Percentiles rank a stretch among this genome's conserved stretches.
phyloP scores from a whole-genome alignment of 2,113 vertebrate genomes.

The Neolamprologus modestus region DNA sequence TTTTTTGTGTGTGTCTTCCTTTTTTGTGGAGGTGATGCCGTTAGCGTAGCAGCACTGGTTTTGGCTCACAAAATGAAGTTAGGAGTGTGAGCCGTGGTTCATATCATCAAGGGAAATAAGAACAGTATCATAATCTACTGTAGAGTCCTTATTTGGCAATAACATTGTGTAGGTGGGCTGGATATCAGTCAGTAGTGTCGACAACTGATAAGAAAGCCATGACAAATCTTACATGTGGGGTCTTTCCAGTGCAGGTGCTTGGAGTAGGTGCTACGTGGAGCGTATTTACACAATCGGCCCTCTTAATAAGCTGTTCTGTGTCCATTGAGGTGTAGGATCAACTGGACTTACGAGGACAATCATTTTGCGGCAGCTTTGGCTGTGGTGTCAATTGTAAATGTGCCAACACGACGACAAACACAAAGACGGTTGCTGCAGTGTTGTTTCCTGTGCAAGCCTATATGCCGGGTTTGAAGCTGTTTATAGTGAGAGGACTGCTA shows the following conservation, averaged over 20 bases:
- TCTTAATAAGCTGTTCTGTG: neutral
- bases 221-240: neutral
- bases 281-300: neutral
- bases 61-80: neutral
- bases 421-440: neutral
- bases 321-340: neutral
- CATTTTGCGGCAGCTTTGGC: neutral
- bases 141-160: neutral
- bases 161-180: neutral
- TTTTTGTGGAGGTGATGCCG: neutral
- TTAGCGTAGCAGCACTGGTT: neutral
- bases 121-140: neutral
- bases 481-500: neutral
- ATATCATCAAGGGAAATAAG: slow-evolving; percentile 26
- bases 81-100: neutral
- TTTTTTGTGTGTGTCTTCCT: neutral
- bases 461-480: neutral
- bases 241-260: neutral
- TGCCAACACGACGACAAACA: neutral
- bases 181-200: neutral
- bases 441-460: neutral
- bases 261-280: neutral
- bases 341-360: neutral
- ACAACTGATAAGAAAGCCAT: neutral
- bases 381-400: neutral